Conservation (phyloP, 2,888 invertebrate species). For the Drosophila sordidapex region DNA sequence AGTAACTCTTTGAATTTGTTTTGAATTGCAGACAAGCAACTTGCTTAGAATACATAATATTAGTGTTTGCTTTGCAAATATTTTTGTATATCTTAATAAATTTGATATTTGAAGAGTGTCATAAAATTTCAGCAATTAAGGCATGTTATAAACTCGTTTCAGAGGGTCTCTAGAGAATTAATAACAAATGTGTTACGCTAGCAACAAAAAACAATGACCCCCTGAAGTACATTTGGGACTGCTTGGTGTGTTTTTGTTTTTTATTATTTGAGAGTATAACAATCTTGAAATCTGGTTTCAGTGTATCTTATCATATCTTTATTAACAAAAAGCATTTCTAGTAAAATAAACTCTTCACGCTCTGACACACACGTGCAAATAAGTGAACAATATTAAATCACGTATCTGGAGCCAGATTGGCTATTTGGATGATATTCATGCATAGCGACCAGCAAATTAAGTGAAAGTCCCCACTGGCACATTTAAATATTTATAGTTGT, state of each 20-base stretch:
- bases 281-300: slow-evolving; percentile 4
- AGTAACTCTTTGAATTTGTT: not conserved
- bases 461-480: slow-evolving; percentile 53
- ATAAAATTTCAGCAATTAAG: not conserved
- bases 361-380: slow-evolving; percentile 37
- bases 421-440: slow-evolving; percentile 27
- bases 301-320: slow-evolving; percentile 32
- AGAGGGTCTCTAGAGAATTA: not conserved
- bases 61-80: not conserved
- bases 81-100: not conserved
- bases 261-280: slow-evolving; percentile 8
- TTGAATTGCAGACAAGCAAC: not conserved
- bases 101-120: not conserved
- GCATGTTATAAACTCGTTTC: not conserved
- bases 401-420: slow-evolving; percentile 4
- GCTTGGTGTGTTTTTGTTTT: not conserved
- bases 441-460: slow-evolving; percentile 60
- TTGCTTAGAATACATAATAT: not conserved
- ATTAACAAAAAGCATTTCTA: slow-evolving; percentile 32
- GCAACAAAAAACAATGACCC: not conserved
- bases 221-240: not conserved
- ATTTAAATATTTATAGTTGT: slow-evolving; percentile 60
- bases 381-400: slow-evolving; percentile 17
- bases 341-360: slow-evolving; percentile 8
- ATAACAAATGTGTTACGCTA: not conserved